Base-by-base conservation (phyloP, 2,888 invertebrate genomes). In the Ligdia adustata region DNA sequence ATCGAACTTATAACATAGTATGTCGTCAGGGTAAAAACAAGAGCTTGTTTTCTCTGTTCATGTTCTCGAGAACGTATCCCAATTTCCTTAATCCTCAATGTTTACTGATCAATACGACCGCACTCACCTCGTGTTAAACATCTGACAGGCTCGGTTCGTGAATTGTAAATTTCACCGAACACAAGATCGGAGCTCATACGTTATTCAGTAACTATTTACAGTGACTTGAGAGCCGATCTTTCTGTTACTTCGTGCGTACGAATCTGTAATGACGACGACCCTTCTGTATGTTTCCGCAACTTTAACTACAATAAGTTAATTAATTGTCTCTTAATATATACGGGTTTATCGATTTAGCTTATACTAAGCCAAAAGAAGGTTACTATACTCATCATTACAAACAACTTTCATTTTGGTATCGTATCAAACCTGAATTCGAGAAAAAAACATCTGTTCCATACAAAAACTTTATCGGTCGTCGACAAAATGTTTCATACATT, bases 141-240 rank as follows among this genome's bases (percentile, higher is more conserved):
- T 55, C 55, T 55, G 57, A 52, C 53, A 58, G 44, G 63, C 55
- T 58, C 65, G 33, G 47, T 61, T 60, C 55, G 54, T 64, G 68
- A 70, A 75, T 74, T 66, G 64, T 64, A 64, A 70, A 75, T 73
- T 65, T 62, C 53, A 55, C 52, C 49, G 62, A 67, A 65, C 69
- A 62, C 62, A 58, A 48, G 55, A 69, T 66, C 63, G 63, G 50
- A 39, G 55, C 68, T 79, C 73, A 79, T 79, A 75, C 74, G 69
- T 79, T 79, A 79, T 77, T 79, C 76, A 79, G 62, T 45, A 60
- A 67, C 73, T 73, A 76, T 78, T 77, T 78, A 69, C 72, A 60
- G 62, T 51, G 61, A 24, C 47, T 66, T 59, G 66, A 66, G 71
- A 75, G 66, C 57, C 53, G 62, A 68, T 72, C 56, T 66, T 64